Conservation (phyloP, 2,113 vertebrate species). For the Upupa epops region DNA sequence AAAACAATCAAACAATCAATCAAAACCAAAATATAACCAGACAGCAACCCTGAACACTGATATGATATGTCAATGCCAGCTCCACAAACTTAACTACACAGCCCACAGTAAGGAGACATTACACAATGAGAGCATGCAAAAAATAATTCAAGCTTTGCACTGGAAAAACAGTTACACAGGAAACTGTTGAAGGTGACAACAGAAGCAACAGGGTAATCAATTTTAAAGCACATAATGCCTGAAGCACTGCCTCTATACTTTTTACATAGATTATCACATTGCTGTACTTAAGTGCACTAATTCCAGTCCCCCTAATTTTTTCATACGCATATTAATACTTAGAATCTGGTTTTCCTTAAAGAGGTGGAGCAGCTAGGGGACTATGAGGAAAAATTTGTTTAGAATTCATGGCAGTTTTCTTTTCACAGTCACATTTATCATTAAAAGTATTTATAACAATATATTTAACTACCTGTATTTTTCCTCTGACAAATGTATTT, state of each 20-base stretch:
- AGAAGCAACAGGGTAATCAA: not conserved
- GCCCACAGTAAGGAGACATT: not conserved
- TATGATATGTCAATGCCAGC: not conserved
- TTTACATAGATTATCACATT: not conserved
- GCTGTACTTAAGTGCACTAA: not conserved
- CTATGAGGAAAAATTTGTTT: not conserved
- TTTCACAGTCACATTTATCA: not conserved
- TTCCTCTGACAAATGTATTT: conserved; percentile 97
- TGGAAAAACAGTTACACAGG: not conserved
- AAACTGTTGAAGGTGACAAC: not conserved
- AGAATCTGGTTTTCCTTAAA: not conserved
- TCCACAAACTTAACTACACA: not conserved
- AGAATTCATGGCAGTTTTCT: not conserved
- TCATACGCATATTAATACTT: not conserved
- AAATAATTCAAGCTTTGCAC: not conserved
- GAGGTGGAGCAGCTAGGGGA: not conserved
- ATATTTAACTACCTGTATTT: conserved; percentile 89
- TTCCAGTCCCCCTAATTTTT: not conserved
- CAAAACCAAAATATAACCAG: not conserved
- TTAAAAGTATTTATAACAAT: not conserved
- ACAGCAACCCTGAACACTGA: not conserved
- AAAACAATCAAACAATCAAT: not conserved
- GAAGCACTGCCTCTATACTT: not conserved
- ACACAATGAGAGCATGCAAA: not conserved
- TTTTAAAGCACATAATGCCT: not conserved